These are phyloP conservation scores for Cercocebus atys DNA, from an alignment of 2,113 vertebrate genomes.

Conservation along the genomic window DNA sequence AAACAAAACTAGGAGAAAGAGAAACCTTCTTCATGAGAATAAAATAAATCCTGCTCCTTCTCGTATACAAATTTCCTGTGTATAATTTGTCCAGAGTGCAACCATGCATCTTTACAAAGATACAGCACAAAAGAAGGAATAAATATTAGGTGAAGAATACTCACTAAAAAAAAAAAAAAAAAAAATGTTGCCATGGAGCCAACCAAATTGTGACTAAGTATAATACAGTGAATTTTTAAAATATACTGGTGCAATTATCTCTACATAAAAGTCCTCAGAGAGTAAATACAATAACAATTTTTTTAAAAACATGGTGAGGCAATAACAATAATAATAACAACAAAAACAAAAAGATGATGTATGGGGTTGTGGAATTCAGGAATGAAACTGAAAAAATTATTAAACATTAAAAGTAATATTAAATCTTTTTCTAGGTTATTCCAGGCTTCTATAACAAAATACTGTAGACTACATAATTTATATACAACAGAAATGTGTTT, in stretches of 20 bases:
- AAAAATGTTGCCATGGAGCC: neutral
- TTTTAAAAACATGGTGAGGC: neutral
- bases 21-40: neutral
- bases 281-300: neutral
- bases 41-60: neutral
- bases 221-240: neutral
- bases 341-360: neutral
- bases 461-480: neutral
- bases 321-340: neutral
- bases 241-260: neutral
- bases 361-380: neutral
- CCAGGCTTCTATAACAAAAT: neutral
- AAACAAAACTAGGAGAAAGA: neutral
- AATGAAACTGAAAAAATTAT: neutral
- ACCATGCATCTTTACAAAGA: neutral
- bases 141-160: neutral
- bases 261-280: neutral
- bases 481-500: neutral
- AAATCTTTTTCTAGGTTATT: neutral
- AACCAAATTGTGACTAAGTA: neutral
- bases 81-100: neutral
- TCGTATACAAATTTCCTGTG: neutral
- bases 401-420: neutral
- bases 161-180: neutral
- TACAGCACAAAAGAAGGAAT: neutral